A percentile compares a stretch with the other conserved stretches of the same genome.
These are phyloP conservation scores for Agrypnia vestita DNA, from an alignment of 1,140 invertebrate species.

Conservation along the genomic window DNA sequence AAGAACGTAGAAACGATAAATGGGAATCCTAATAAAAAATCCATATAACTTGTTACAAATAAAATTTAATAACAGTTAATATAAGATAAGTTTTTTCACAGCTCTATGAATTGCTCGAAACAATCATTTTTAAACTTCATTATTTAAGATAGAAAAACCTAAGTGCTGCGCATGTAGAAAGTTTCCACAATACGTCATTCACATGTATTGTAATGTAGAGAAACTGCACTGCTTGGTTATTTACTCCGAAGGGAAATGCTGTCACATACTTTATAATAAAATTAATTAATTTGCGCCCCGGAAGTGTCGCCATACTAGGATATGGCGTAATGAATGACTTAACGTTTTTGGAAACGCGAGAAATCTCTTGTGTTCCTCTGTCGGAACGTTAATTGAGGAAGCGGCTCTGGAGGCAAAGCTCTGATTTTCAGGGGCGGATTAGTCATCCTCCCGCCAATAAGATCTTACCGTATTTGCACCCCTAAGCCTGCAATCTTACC, in stretches of 20 bases:
- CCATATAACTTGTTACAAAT: no score
- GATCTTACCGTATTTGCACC: no score
- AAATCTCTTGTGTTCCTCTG: slow-evolving; percentile 36
- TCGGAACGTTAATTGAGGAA: slow-evolving; percentile 36
- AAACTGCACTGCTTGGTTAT: slow-evolving; percentile 7
- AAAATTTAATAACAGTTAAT: no score
- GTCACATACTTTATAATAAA: slow-evolving; percentile 37
- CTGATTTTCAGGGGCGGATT: slow-evolving; percentile 30
- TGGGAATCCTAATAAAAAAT: no score
- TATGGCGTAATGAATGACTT: slow-evolving; percentile 36
- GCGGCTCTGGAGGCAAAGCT: not conserved
- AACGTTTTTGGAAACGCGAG: slow-evolving; percentile 35
- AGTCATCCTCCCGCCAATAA: slow-evolving; percentile 1
- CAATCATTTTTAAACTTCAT: no score
- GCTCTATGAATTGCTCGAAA: no score
- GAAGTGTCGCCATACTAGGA: slow-evolving; percentile 29
- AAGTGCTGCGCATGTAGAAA: slow-evolving; percentile 5
- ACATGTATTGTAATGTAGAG: slow-evolving; percentile 4
- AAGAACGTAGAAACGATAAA: no score
- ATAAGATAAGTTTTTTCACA: no score
- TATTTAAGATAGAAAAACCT: no score
- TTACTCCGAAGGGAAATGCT: not conserved
- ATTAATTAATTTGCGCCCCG: slow-evolving; percentile 39
- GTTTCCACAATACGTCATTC: not conserved
- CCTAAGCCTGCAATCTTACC: no score